These are phyloP conservation scores for Drosophila watanabei DNA, from an alignment of 1,140 invertebrate genomes.

Conservation along the genomic window DNA sequence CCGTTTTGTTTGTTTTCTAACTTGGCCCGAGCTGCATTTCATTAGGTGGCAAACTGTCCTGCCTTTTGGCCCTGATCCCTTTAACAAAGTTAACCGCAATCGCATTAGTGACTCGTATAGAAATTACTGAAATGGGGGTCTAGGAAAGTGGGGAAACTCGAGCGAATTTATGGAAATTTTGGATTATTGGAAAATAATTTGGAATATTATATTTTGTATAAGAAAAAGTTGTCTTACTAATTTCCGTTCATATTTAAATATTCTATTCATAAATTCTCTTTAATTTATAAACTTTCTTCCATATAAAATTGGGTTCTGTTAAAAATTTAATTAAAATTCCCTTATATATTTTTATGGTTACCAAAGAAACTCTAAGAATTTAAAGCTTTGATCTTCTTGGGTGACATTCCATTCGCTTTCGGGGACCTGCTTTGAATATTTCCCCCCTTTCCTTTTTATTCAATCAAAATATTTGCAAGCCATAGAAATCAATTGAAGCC, in stretches of 20 bases:
- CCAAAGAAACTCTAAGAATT: conserved; percentile 6
- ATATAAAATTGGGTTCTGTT: not conserved
- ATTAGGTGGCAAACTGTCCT: conserved; percentile 21
- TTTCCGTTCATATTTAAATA: no score
- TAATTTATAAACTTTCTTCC: not conserved
- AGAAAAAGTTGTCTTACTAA: no score
- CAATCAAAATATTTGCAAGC: conserved; percentile 21
- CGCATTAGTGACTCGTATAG: conserved; percentile 8
- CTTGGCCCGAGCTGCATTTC: conserved; percentile 41
- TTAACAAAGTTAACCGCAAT: conserved; percentile 24
- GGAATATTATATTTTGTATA: not conserved
- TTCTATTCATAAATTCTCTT: no score
- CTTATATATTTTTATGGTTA: not conserved
- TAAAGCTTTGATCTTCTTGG: not conserved
- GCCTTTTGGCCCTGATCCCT: conserved; percentile 12
- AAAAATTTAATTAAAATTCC: conserved; percentile 12
- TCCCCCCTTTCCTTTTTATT: conserved; percentile 2
- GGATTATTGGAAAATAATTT: not conserved
- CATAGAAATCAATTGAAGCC: conserved; percentile 12
- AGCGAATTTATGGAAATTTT: not conserved
- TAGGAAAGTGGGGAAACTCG: not conserved
- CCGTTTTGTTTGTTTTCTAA: conserved; percentile 38
- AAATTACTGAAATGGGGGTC: not conserved
- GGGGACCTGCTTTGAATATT: not conserved
- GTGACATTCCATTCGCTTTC: not conserved